Evolutionary conservation across 2,797 vertebrate species (phyloP), one percentile per base, ranked within the genome.

Genomic region (Xiphorhynchus erythropygius): DNA sequence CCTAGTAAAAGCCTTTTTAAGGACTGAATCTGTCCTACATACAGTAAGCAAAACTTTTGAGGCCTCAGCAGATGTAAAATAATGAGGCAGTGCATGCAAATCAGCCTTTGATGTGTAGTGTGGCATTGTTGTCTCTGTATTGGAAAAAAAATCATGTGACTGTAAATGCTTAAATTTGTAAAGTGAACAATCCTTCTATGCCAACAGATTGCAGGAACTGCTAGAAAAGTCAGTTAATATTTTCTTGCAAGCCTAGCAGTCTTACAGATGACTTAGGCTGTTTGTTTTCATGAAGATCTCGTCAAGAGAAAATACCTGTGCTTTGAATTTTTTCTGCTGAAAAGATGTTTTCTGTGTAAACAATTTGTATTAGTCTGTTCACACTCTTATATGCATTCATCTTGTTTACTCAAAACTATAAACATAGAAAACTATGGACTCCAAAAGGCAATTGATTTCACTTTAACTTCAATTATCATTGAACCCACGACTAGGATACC

Each of bases 201-300:
- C 30, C 22, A 89, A 77, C 24, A 79, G 75, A 62, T 50, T 47
- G 70, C 33, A 71, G 4, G 17, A 89, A 88, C 25, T 85, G 19
- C 30, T 81, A 62, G 49, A 35, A 49, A 89, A 90, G n/a, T 35
- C 75, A 74, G 82, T 87, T 91, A 90, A 95, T 68, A 32, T 90
- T 84, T 86, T 79, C 89, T 91, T 96, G 80, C 84, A 93, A 95
- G n/a, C 24, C 50, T 79, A 86, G 55, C 65, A 94, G 52, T 87
- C 59, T 87, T 82, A 32, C 39, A 89, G 78, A 62, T 93, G 63
- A 90, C 84, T 92, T 84, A 91, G 8, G 53, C 55, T 84, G 70
- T 71, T 86, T 91, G n/a, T 82, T 94, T 83, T 37, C 44, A 53
- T 78, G 46, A 90, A 35, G 39, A 73, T 42, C 53, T 77, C 5